Evolutionary conservation across 1,140 invertebrate species (phyloP).

Genomic region (Diabrotica undecimpunctata): DNA sequence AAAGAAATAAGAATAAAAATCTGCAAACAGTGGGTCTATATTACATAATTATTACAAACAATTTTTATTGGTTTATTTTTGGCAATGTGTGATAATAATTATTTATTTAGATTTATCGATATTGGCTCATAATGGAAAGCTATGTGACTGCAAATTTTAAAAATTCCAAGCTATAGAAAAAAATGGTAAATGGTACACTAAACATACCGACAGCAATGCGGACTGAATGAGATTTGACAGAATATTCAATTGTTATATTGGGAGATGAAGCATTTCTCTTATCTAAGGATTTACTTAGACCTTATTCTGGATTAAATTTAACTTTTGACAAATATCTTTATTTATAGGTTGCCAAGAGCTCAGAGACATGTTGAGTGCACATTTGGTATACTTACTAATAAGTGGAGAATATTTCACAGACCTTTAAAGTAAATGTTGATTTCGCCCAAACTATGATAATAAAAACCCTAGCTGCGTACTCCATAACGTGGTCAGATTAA

Average conservation of each 20-base stretch:
- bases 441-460: conserved; percentile 10
- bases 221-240: not conserved
- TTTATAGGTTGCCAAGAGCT: conserved; percentile 12
- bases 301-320: conserved; percentile 10
- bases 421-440: not conserved
- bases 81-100: conserved; percentile 9
- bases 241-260: conserved; percentile 10
- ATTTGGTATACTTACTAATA: conserved; percentile 8
- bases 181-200: conserved; percentile 17
- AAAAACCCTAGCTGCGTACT: conserved; percentile 12
- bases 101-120: conserved; percentile 11
- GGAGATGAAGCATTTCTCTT: conserved; percentile 16
- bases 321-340: conserved; percentile 6
- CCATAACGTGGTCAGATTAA: conserved; percentile 11
- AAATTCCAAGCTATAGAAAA: conserved; percentile 13
- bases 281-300: conserved; percentile 10
- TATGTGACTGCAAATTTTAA: conserved; percentile 12
- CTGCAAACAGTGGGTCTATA: conserved; percentile 31
- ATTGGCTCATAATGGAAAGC: conserved; percentile 12
- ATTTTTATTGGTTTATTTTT: conserved; percentile 32
- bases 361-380: conserved; percentile 8
- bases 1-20: conserved; percentile 33
- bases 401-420: not conserved
- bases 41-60: conserved; percentile 36
- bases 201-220: conserved; percentile 3